Percentiles rank a stretch among this genome's conserved stretches.
These are phyloP conservation scores for Campoletis sonorensis DNA, from an alignment of 1,140 invertebrate species.

Conservation along the genomic window DNA sequence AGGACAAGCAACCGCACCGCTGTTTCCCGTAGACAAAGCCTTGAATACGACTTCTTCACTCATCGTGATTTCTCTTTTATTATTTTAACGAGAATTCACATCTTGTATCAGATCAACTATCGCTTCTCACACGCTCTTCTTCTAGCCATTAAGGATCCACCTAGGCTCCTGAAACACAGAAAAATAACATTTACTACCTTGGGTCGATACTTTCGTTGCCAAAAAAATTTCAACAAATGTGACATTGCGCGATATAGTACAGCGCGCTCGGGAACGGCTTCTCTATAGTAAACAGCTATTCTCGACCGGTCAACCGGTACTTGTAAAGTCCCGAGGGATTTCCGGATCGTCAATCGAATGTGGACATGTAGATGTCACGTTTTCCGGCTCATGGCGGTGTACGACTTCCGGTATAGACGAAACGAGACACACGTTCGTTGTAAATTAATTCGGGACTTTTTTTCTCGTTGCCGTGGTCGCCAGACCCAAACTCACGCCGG, in stretches of 20 bases:
- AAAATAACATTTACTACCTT: neutral
- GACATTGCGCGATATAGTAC: neutral
- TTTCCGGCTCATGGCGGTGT: conserved; percentile 13
- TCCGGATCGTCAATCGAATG: conserved; percentile 19
- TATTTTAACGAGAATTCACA: neutral
- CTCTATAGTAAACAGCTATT: conserved; percentile 5
- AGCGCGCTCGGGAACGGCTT: neutral
- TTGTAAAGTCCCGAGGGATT: neutral
- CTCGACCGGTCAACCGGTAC: neutral
- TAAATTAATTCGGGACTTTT: conserved; percentile 29
- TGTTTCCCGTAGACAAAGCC: conserved; percentile 42
- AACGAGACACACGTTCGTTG: conserved; percentile 25
- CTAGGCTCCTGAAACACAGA: neutral
- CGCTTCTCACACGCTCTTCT: neutral
- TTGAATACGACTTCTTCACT: conserved; percentile 57
- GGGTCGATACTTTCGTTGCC: neutral
- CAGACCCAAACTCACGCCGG: neutral
- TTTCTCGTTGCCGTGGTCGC: neutral
- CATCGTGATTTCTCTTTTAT: conserved; percentile 43
- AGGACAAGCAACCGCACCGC: conserved; percentile 51
- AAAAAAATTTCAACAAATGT: neutral
- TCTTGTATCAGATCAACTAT: neutral
- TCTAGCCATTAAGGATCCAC: neutral
- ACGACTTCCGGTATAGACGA: conserved; percentile 24
- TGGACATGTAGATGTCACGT: conserved; percentile 34